phyloP scores from a whole-genome alignment of 2,797 vertebrate species.

The Bovichtus variegatus region DNA sequence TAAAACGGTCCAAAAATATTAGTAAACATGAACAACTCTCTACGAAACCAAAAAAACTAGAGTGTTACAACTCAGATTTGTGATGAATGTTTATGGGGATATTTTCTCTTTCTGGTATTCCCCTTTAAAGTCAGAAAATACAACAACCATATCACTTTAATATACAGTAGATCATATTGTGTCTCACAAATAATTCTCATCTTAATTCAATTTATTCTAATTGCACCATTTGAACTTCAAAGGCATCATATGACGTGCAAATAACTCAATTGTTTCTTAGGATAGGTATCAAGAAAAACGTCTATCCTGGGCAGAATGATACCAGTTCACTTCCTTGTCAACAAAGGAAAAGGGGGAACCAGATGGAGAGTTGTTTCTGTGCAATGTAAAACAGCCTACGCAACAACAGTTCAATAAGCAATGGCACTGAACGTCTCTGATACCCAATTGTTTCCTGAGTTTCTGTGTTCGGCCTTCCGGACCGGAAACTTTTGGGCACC shows the following conservation, averaged over 20 bases:
- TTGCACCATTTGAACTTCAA: not conserved
- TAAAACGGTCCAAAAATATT: too few relatives aligned
- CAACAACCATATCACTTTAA: not conserved
- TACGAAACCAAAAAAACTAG: too few relatives aligned
- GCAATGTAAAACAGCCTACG: constrained; percentile 43
- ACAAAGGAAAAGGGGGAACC: constrained; percentile 80
- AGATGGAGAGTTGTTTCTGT: constrained; percentile 76
- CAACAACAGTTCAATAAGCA: constrained; percentile 55
- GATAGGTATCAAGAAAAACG: constrained; percentile 19
- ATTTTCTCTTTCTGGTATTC: too few relatives aligned
- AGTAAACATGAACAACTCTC: too few relatives aligned
- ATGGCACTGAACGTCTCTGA: constrained; percentile 61
- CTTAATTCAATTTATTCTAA: not conserved
- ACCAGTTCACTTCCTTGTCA: constrained; percentile 69
- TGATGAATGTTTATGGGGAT: too few relatives aligned
- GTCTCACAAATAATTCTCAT: too few relatives aligned
- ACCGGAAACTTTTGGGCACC: constrained; percentile 80
- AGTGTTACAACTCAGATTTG: too few relatives aligned
- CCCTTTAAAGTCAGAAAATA: not conserved
- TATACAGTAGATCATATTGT: too few relatives aligned
- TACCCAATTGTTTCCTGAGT: constrained; percentile 84
- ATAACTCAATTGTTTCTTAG: not conserved
- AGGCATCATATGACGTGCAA: not conserved
- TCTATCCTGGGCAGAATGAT: constrained; percentile 60
- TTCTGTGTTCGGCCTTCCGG: constrained; percentile 70